Base-by-base conservation (phyloP, 2,888 invertebrate species). In the Hyppa rectilinea region DNA sequence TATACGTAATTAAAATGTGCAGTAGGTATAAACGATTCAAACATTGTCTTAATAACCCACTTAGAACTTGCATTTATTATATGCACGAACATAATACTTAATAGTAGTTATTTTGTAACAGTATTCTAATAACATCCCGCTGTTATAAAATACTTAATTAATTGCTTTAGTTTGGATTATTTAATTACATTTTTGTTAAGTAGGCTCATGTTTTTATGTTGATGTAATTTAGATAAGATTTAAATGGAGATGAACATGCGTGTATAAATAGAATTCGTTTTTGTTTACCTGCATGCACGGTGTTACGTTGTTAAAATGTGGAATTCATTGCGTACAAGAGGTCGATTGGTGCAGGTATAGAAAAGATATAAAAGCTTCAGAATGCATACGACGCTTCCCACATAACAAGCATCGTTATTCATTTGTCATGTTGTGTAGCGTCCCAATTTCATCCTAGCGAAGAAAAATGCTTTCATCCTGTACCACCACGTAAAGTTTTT, bases 101-200 rank as follows among this genome's bases (percentile, higher is more conserved):
- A 61, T 73, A 49, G 55, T 49, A 26, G 62, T 55, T 55, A 60
- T 53, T 72, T 73, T 74, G 74, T 55, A 74, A 74, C 47, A 6
- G 47, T 79, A 60, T 31, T 66, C 4, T 65, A 55, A 66, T 50
- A 56, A 66, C 56, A 73, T 73, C 74, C 73, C 36, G 49, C 36
- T 26, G 26, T 59, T 60, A 40, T 80, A 49, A 64, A 49, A 55
- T 65, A 47, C 29, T 9, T 43, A 50, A 63, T 68, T 53, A 60
- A 63, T 50, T 73, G 50, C 23, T 45, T 79, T 43, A 38, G 36
- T 61, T 73, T 56, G 26, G 26, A 73, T 79, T 55, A 55, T 55
- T 45, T 79, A 17, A 45, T 55, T 74, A 23, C 20, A 55, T 52
- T 77, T 66, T 73, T 26, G 50, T 34, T 65, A 29, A 71, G 2